A percentile compares a stretch with the other conserved stretches of the same genome.
Evolutionary conservation across 2,888 invertebrate genomes (phyloP).

Genomic region (Harmothoe impar): DNA sequence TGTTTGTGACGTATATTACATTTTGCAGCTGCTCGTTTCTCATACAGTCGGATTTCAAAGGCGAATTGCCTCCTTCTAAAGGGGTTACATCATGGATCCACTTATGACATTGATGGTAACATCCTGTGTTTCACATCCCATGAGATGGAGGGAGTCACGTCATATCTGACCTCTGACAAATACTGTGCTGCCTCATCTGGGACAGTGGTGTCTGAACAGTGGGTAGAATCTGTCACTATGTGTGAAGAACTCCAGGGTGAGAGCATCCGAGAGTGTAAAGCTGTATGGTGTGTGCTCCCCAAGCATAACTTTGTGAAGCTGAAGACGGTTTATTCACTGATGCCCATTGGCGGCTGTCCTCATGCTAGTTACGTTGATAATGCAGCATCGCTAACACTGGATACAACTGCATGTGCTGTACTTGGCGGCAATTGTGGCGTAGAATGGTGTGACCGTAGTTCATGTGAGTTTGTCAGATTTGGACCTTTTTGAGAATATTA

Average conservation of each 20-base stretch:
- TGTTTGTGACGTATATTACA: too few relatives aligned
- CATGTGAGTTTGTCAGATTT: not conserved
- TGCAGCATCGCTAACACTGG: not conserved
- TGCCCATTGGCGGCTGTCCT: not conserved
- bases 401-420: not conserved
- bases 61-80: not conserved
- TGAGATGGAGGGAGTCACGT: not conserved
- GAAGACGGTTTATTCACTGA: not conserved
- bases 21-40: not conserved
- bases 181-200: not conserved
- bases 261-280: not conserved
- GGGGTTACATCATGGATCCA: not conserved
- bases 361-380: not conserved
- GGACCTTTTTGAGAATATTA: not conserved
- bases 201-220: not conserved
- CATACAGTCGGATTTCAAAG: not conserved
- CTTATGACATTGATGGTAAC: not conserved
- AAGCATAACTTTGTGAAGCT: not conserved
- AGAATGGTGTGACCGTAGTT: not conserved
- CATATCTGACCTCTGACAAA: not conserved
- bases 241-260: not conserved
- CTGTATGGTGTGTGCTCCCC: not conserved
- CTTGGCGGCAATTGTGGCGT: not conserved
- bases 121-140: not conserved
- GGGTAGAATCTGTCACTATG: not conserved